Evolutionary conservation across 2,888 invertebrate genomes (phyloP), one percentile per base, ranked within the genome.

Genomic region (Carterocephalus palaemon): DNA sequence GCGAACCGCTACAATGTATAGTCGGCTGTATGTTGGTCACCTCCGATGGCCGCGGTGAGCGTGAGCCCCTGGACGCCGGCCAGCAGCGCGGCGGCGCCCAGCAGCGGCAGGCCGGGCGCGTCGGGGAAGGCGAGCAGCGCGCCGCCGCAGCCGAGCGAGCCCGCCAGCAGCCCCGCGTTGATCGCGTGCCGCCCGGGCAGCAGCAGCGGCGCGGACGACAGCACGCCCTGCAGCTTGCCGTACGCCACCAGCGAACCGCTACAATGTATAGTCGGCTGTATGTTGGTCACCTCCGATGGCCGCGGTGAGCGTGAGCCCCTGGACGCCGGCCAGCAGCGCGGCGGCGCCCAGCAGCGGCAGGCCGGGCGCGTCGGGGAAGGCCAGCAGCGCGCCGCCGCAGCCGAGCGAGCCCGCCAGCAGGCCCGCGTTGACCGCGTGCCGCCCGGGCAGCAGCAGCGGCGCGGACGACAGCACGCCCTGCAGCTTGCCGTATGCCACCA

Each of bases 201-300:
- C 38, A 95, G 75, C 1, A 95, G 80, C 0, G 96, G 93, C n/a
- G 93, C 90, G 0, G 95, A 95, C 49, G 90, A 92, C 12, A 96
- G 80, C 2, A 93, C 56, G 20, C 95, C 93, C 79, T 96, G 96
- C 31, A 96, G 89, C 86, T 96, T 96, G 53, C 95, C 96, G 75
- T 96, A 96, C 7, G 96, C 96, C 49, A 96, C 91, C 32, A 96
- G 80, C 0, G 95, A 95, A 2, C 96, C 96, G 55, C 95, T 95
- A 76, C 26, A 3, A 23, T 12, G 15, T 12, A n/a, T n/a, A n/a
- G n/a, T n/a, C n/a, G n/a, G n/a, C n/a, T n/a, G n/a, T n/a, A n/a
- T n/a, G n/a, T n/a, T n/a, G n/a, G n/a, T n/a, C n/a, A n/a, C n/a
- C n/a, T n/a, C n/a, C n/a, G n/a, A n/a, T n/a, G n/a, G n/a, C n/a